phyloP scores from a whole-genome alignment of 2,113 vertebrate species.

The Cromileptes altivelis region DNA sequence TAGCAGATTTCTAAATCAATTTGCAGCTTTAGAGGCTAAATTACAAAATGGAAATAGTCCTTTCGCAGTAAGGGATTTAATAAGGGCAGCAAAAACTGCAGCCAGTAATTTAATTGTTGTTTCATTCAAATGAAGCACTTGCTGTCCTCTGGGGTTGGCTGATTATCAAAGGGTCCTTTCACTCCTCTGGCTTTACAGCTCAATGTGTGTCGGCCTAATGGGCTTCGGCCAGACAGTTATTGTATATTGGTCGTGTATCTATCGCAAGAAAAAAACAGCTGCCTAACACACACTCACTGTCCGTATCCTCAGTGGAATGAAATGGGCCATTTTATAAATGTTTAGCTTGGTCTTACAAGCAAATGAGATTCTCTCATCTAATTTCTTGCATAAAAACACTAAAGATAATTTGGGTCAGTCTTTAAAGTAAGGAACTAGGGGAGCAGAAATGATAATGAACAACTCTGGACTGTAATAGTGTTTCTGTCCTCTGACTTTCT shows the following conservation, averaged over 20 bases:
- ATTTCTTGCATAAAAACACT: slow-evolving; percentile 54
- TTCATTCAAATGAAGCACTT: slow-evolving; percentile 76
- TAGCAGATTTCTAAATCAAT: slow-evolving; percentile 65
- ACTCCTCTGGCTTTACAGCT: slow-evolving; percentile 52
- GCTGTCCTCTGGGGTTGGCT: slow-evolving; percentile 69
- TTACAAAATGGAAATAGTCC: slow-evolving; percentile 67
- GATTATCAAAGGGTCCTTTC: slow-evolving; percentile 70
- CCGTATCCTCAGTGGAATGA: slow-evolving; percentile 41
- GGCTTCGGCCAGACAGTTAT: slow-evolving; percentile 57
- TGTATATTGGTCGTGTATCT: slow-evolving; percentile 68
- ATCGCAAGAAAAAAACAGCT: slow-evolving; percentile 46
- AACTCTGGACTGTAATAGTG: slow-evolving; percentile 29
- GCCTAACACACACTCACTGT: slow-evolving; percentile 12
- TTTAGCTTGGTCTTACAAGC: slow-evolving; percentile 49
- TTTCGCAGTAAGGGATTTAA: slow-evolving; percentile 68
- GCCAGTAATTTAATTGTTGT: slow-evolving; percentile 79
- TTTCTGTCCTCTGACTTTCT: slow-evolving; percentile 48
- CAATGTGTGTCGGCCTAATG: slow-evolving; percentile 64
- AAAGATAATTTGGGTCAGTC: slow-evolving; percentile 50
- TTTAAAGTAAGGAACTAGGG: slow-evolving; percentile 27
- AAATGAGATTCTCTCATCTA: slow-evolving; percentile 54
- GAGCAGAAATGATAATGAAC: slow-evolving; percentile 37
- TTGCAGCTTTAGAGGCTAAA: slow-evolving; percentile 59
- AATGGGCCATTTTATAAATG: slow-evolving; percentile 63
- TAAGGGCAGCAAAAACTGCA: slow-evolving; percentile 61